A percentile compares a stretch with the other conserved stretches of the same genome.
Conservation (phyloP, 35 echinoderm and acorn worm genomes). For the Lytechinus variegatus region DNA sequence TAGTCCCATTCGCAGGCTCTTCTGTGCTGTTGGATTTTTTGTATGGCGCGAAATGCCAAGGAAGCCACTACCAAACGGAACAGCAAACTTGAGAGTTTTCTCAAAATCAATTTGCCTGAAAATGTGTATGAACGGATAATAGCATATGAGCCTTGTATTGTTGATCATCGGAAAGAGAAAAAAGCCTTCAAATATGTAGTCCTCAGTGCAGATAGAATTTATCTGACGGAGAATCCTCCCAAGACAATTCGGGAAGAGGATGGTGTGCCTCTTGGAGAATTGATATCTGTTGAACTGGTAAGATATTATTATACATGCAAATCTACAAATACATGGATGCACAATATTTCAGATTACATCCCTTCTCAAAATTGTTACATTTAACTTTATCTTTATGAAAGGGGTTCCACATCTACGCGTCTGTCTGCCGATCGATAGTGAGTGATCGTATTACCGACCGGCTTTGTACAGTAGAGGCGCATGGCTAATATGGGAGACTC, state of each 20-base stretch:
- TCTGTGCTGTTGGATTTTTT: conserved; percentile 26
- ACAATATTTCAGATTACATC: no score
- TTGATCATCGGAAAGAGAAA: conserved; percentile 87
- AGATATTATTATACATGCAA: neutral
- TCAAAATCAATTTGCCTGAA: conserved; percentile 83
- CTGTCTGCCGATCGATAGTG: no score
- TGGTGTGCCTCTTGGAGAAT: conserved; percentile 78
- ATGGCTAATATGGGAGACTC: no score
- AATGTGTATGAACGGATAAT: conserved; percentile 80
- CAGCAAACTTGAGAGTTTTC: conserved; percentile 86
- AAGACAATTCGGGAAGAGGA: conserved; percentile 87
- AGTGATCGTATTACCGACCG: no score
- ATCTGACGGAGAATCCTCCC: conserved; percentile 91
- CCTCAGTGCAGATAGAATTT: conserved; percentile 76
- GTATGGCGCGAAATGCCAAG: conserved; percentile 82
- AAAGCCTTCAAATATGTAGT: conserved; percentile 85
- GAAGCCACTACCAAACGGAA: conserved; percentile 73
- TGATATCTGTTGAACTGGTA: conserved; percentile 85
- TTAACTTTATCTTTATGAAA: no score
- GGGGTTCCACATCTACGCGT: no score
- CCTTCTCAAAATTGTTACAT: no score
- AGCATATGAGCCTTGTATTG: conserved; percentile 90
- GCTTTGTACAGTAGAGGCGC: no score
- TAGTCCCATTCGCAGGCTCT: conserved; percentile 7
- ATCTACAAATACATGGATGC: neutral